A percentile compares a stretch with the other conserved stretches of the same genome.
Evolutionary conservation across 2,888 invertebrate genomes (phyloP).

Genomic region (Clunio marinus): DNA sequence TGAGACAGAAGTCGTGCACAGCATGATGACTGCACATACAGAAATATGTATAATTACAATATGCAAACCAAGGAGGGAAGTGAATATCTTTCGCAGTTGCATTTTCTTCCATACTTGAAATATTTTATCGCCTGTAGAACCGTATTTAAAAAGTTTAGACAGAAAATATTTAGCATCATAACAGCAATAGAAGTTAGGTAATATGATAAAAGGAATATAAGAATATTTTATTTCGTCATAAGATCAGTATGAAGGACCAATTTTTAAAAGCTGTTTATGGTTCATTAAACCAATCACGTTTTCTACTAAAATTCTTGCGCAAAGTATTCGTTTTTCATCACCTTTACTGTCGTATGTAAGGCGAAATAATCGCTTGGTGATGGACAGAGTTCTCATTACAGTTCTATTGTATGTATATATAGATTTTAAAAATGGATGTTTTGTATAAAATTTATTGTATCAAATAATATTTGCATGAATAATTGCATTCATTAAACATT

Average conservation of each 20-base stretch:
- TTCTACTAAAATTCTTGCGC: slow-evolving; percentile 15
- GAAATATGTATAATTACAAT: slow-evolving; percentile 28
- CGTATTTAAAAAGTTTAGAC: too few relatives aligned
- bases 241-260: too few relatives aligned
- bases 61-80: slow-evolving; percentile 23
- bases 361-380: background rate
- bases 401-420: too few relatives aligned
- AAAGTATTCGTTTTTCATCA: background rate
- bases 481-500: too few relatives aligned
- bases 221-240: too few relatives aligned
- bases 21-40: slow-evolving; percentile 26
- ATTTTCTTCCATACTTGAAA: background rate
- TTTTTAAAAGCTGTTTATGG: slow-evolving; percentile 13
- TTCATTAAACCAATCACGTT: slow-evolving; percentile 22
- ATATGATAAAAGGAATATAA: too few relatives aligned
- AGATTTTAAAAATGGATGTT: too few relatives aligned
- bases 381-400: too few relatives aligned
- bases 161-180: too few relatives aligned
- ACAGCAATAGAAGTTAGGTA: too few relatives aligned
- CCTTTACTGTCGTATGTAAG: background rate
- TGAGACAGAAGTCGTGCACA: background rate
- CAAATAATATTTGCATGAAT: too few relatives aligned
- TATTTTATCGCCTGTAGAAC: background rate
- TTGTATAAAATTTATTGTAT: too few relatives aligned
- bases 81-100: slow-evolving; percentile 26